Conservation (phyloP, 2,797 vertebrate species). For the Kryptopterus vitreolus region DNA sequence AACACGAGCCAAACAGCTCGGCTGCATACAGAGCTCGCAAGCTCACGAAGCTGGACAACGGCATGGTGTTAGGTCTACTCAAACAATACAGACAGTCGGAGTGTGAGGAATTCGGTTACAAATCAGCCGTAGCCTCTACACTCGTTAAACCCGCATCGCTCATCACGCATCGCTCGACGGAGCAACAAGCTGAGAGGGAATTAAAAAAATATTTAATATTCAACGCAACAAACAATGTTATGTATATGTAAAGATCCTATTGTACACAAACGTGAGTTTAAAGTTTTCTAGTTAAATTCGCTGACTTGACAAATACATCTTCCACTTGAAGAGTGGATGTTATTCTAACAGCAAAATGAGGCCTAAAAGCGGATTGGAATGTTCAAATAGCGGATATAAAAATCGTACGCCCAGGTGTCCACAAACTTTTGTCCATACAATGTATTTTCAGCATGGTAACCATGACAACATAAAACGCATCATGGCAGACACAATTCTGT, state of each 20-base stretch:
- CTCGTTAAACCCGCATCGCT: conserved; percentile 64
- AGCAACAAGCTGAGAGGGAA: background rate
- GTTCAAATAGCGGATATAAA: too few relatives aligned
- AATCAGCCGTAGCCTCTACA: conserved; percentile 62
- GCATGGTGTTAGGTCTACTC: conserved; percentile 61
- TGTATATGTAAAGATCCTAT: background rate
- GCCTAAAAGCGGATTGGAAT: too few relatives aligned
- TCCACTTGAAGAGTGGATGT: too few relatives aligned
- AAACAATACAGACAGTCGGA: conserved; percentile 70
- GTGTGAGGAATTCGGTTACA: conserved; percentile 59
- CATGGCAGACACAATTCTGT: too few relatives aligned
- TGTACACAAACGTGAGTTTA: background rate
- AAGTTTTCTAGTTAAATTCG: background rate
- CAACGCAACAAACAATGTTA: background rate
- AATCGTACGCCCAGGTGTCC: too few relatives aligned
- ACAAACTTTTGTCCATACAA: too few relatives aligned
- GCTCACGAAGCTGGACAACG: conserved; percentile 63
- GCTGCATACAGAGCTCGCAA: conserved; percentile 65
- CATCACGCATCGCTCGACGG: conserved; percentile 3
- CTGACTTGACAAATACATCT: background rate
- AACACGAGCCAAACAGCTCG: conserved; percentile 53
- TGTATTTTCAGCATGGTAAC: background rate
- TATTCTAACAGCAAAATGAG: too few relatives aligned
- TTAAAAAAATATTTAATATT: too few relatives aligned
- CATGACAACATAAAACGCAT: background rate